A percentile compares a stretch with the other conserved stretches of the same genome.
These are phyloP conservation scores for Numida meleagris DNA, from an alignment of 2,113 vertebrate genomes.

Conservation along the genomic window DNA sequence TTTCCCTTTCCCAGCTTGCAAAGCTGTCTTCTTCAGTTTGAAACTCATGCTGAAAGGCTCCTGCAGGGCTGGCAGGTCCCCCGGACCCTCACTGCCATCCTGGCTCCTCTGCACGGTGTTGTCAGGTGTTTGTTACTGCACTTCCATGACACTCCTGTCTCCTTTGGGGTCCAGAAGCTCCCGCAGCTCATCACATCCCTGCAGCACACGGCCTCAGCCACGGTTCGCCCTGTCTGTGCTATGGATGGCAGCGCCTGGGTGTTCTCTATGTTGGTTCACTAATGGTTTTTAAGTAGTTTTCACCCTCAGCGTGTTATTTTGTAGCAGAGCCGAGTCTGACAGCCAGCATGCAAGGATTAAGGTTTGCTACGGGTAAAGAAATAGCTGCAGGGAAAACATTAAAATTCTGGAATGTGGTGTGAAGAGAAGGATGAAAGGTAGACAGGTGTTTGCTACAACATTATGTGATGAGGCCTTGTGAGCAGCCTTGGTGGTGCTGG, in stretches of 20 bases:
- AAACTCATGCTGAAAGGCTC: neutral
- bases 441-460: neutral
- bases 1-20: neutral
- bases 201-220: fast-evolving
- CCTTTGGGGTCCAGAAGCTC: fast-evolving
- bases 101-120: fast-evolving
- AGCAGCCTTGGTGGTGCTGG: neutral
- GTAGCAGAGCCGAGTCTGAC: neutral
- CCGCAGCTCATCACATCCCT: fast-evolving
- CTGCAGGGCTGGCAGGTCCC: neutral
- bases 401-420: neutral
- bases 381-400: conserved; percentile 1
- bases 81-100: too few species aligned
- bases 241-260: neutral
- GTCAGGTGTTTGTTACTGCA: neutral
- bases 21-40: neutral
- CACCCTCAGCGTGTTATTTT: neutral
- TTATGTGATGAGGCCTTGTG: neutral
- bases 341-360: neutral
- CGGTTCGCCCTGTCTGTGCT: fast-evolving
- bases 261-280: neutral
- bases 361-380: neutral
- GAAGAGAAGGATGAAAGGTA: neutral
- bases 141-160: fast-evolving
- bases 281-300: neutral